Evolutionary conservation across 2,888 invertebrate species (phyloP).

Genomic region (Endotricha flammealis): DNA sequence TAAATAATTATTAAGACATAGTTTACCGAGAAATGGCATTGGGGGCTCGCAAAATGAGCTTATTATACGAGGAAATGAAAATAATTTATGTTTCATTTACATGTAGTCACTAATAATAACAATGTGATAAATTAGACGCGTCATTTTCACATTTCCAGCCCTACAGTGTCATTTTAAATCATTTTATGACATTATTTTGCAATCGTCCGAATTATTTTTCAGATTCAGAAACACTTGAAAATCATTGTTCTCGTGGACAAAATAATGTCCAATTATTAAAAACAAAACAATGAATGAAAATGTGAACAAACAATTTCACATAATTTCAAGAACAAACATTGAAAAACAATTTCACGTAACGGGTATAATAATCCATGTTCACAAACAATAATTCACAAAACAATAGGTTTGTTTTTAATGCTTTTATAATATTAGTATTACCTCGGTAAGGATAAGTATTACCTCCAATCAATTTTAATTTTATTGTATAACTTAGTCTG

Average conservation of each 20-base stretch:
- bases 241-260: slow-evolving; percentile 8
- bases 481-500: slow-evolving; percentile 21
- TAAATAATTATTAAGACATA: slow-evolving; percentile 47
- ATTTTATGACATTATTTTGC: slow-evolving; percentile 29
- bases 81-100: slow-evolving; percentile 1
- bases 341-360: slow-evolving; percentile 26
- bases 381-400: slow-evolving; percentile 62
- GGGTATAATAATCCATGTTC: slow-evolving; percentile 41
- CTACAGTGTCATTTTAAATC: slow-evolving; percentile 28
- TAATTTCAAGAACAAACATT: slow-evolving; percentile 13
- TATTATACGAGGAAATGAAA: slow-evolving; percentile 18
- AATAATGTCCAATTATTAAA: slow-evolving; percentile 10
- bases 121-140: not conserved
- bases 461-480: slow-evolving; percentile 65
- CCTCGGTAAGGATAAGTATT: slow-evolving; percentile 74
- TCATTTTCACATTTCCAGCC: slow-evolving; percentile 2
- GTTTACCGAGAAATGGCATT: slow-evolving; percentile 41
- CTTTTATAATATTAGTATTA: slow-evolving; percentile 70
- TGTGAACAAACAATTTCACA: slow-evolving; percentile 2
- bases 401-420: slow-evolving; percentile 41
- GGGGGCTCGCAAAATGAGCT: slow-evolving; percentile 17
- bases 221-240: not conserved
- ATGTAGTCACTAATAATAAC: not conserved
- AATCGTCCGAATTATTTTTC: slow-evolving; percentile 10
- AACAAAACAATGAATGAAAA: slow-evolving; percentile 7